These are phyloP conservation scores for Eolophus roseicapilla DNA, from an alignment of 2,113 vertebrate genomes.

Conservation along the genomic window DNA sequence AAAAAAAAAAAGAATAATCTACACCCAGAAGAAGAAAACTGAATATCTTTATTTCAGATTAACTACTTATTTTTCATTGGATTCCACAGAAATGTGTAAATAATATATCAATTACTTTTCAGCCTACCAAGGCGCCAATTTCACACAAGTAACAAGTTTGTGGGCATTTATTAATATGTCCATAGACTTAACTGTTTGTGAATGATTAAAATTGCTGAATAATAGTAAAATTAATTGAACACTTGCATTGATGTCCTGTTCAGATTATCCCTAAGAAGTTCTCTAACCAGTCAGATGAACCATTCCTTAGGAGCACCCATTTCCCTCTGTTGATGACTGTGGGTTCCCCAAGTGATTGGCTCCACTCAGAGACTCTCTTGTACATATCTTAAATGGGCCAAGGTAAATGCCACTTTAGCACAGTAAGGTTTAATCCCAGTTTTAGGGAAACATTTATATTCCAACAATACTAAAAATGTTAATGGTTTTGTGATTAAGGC, in stretches of 20 bases:
- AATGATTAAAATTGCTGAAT: neutral
- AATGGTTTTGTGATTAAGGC: neutral
- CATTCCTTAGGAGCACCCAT: neutral
- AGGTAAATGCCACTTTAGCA: neutral
- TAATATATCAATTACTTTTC: neutral
- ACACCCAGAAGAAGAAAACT: neutral
- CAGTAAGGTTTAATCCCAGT: neutral
- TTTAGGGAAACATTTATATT: neutral
- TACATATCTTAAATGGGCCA: neutral
- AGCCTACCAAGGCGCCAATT: neutral
- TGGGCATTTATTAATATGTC: neutral
- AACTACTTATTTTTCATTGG: neutral
- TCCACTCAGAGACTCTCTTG: neutral
- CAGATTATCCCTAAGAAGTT: neutral
- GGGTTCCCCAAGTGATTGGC: neutral
- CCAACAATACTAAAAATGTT: neutral
- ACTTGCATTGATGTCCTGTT: neutral
- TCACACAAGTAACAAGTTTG: neutral
- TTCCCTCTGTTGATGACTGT: neutral
- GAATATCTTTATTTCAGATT: neutral
- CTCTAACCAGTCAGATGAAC: neutral
- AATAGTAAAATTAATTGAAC: neutral
- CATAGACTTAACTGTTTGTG: neutral
- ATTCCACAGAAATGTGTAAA: neutral
- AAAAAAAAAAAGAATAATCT: neutral